phyloP scores from a whole-genome alignment of 2,113 vertebrate genomes.

The Podarcis cretensis region DNA sequence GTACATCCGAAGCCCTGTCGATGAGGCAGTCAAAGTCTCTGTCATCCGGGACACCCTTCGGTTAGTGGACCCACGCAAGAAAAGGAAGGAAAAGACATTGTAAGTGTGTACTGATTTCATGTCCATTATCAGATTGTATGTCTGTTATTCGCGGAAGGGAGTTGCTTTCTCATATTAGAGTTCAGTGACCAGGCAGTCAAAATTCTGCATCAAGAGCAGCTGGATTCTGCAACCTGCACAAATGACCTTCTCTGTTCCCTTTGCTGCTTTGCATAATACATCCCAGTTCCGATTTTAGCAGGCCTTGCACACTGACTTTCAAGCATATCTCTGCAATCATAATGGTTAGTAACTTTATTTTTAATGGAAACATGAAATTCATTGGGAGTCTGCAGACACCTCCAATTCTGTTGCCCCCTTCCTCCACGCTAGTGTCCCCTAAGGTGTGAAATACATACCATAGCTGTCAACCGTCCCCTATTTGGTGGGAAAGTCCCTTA shows the following conservation, averaged over 20 bases:
- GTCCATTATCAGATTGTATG: neutral
- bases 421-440: too few species aligned
- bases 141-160: neutral
- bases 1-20: conserved; percentile 92
- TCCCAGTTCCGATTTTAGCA: too few species aligned
- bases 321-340: neutral
- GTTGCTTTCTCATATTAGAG: too few species aligned
- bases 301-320: too few species aligned
- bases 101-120: conserved; percentile 60
- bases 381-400: neutral
- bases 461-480: too few species aligned
- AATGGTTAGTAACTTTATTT: neutral
- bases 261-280: too few species aligned
- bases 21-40: conserved; percentile 94
- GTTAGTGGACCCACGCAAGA: conserved; percentile 87
- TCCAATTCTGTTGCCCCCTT: neutral
- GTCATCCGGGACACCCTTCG: conserved; percentile 96
- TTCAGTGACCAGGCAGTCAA: neutral
- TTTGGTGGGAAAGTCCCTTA: too few species aligned
- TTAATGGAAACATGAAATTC: neutral
- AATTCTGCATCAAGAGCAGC: neutral
- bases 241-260: neutral
- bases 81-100: conserved; percentile 71
- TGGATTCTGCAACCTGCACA: neutral
- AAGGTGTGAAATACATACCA: neutral